Percentiles rank a stretch among this genome's conserved stretches.
Evolutionary conservation across 1,140 invertebrate genomes (phyloP).

Genomic region (Danaus plexippus): DNA sequence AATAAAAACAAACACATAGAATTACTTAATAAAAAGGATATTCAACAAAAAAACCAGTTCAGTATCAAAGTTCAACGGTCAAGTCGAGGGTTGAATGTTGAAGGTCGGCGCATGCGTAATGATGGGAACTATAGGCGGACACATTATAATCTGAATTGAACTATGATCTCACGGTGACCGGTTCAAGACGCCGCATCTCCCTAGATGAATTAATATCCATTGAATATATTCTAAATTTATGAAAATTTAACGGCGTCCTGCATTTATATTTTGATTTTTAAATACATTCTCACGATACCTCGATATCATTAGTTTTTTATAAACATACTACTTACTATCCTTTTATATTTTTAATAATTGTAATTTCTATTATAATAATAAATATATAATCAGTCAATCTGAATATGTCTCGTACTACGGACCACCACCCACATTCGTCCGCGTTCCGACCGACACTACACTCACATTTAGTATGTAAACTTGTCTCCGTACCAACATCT

Average conservation of each 20-base stretch:
- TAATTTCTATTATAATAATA: no score
- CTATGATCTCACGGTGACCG: conserved; percentile 48
- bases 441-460: conserved; percentile 58
- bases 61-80: conserved; percentile 44
- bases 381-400: no score
- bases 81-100: conserved; percentile 35
- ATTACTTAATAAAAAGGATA: no score
- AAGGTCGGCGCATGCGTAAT: conserved; percentile 42
- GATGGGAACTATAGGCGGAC: conserved; percentile 32
- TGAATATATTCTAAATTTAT: conserved; percentile 39
- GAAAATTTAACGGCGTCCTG: conserved; percentile 34
- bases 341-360: no score
- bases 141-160: conserved; percentile 41
- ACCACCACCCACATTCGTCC: conserved; percentile 49
- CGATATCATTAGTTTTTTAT: no score
- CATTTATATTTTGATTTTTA: conserved; percentile 20
- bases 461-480: conserved; percentile 32
- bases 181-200: conserved; percentile 34
- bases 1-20: no score
- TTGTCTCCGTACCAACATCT: conserved; percentile 16
- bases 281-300: conserved; percentile 19
- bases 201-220: conserved; percentile 33
- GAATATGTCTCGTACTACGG: background rate
- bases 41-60: background rate
- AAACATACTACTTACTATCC: no score